A percentile compares a stretch with the other conserved stretches of the same genome.
Conservation (phyloP, 2,888 invertebrate species). For the Cheilosia scutellata region DNA sequence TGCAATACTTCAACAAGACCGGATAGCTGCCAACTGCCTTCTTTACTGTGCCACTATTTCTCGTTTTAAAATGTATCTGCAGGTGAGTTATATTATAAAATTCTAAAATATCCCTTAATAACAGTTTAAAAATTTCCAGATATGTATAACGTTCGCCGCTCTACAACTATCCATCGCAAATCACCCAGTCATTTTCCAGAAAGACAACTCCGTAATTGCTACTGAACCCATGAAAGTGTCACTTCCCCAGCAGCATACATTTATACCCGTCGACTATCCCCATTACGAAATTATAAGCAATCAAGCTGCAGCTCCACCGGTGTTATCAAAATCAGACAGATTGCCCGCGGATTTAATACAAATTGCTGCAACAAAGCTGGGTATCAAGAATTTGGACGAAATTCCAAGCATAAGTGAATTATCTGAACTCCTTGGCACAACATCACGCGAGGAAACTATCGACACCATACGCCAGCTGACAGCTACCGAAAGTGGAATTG, state of each 20-base stretch:
- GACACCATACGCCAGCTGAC: constrained; percentile 79
- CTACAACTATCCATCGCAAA: constrained; percentile 22
- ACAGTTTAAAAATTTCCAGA: constrained; percentile 11
- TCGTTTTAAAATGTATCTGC: constrained; percentile 17
- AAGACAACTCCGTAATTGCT: constrained; percentile 50
- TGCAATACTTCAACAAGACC: constrained; percentile 1
- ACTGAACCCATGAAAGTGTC: constrained; percentile 33
- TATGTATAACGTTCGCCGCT: constrained; percentile 1
- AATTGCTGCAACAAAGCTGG: constrained; percentile 80
- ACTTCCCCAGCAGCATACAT: constrained; percentile 33
- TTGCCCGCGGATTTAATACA: constrained; percentile 80
- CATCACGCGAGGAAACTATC: constrained; percentile 79
- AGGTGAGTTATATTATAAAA: constrained; percentile 31
- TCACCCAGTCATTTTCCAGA: constrained; percentile 45
- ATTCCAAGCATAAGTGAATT: constrained; percentile 80
- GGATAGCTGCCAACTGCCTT: background rate
- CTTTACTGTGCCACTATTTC: background rate
- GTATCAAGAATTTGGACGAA: constrained; percentile 78
- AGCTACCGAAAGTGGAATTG: constrained; percentile 79
- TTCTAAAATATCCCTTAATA: background rate
- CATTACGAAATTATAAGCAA: constrained; percentile 35
- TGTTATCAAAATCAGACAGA: constrained; percentile 62
- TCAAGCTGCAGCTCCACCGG: constrained; percentile 2
- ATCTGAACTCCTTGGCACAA: constrained; percentile 80
- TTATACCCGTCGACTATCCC: constrained; percentile 23